Conservation (phyloP, 2,113 vertebrate genomes). For the Procavia capensis region DNA sequence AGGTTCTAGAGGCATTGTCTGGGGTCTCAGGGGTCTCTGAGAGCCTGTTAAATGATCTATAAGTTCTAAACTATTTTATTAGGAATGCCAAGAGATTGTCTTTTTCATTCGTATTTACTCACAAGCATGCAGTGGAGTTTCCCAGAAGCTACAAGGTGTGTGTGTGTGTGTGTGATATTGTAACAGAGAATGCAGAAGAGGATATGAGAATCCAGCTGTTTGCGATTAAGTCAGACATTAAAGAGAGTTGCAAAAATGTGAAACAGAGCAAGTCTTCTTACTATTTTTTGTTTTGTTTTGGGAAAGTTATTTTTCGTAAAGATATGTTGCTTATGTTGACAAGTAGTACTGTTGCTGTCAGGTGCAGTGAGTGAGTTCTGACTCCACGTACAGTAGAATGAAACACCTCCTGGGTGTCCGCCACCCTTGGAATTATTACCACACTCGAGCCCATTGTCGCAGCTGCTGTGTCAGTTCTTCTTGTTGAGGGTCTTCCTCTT, state of each 20-base stretch:
- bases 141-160: neutral
- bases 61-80: neutral
- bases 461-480: no score
- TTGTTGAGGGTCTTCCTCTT: no score
- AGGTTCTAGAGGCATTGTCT: neutral
- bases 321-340: slow-evolving; percentile 20
- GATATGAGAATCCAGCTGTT: neutral
- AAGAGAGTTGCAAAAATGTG: slow-evolving; percentile 20
- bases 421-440: no score
- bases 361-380: no score
- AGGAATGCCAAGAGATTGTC: neutral
- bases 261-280: neutral
- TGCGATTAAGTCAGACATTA: neutral
- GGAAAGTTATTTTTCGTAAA: slow-evolving; percentile 53
- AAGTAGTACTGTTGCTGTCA: neutral
- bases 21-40: neutral
- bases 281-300: neutral
- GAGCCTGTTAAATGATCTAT: neutral
- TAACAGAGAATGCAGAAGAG: neutral
- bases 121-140: neutral
- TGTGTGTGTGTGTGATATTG: neutral
- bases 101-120: neutral
- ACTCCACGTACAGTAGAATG: no score
- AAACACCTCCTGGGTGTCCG: no score
- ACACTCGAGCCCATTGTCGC: no score